Conservation (phyloP, 2,888 invertebrate species). For the Encarsia formosa region DNA sequence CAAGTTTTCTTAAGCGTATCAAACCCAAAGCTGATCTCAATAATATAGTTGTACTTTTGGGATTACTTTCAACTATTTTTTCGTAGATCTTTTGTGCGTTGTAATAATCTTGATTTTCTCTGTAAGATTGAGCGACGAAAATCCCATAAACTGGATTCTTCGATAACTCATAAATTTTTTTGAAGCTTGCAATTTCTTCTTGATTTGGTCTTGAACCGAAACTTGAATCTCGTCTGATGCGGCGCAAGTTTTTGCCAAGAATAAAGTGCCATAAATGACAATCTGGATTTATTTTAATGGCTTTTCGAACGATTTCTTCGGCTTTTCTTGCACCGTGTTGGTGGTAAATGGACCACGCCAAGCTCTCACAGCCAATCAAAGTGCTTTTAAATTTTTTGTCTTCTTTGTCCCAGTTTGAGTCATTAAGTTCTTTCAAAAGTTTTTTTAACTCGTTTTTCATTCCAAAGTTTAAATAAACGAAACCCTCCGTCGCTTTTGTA, state of each 20-base stretch:
- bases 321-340: neutral
- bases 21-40: constrained; percentile 14
- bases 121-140: constrained; percentile 15
- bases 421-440: neutral
- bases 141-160: constrained; percentile 5
- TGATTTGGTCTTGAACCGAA: neutral
- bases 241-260: constrained; percentile 15
- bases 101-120: neutral
- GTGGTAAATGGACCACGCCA: constrained; percentile 14
- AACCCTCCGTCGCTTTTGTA: neutral
- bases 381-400: constrained; percentile 7
- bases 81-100: constrained; percentile 11
- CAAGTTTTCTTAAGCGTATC: neutral
- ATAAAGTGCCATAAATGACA: constrained; percentile 10
- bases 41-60: constrained; percentile 1
- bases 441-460: neutral
- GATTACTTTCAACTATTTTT: neutral
- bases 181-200: constrained; percentile 5
- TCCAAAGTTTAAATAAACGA: neutral
- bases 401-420: neutral
- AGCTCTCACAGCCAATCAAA: constrained; percentile 3
- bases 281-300: constrained; percentile 3
- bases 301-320: neutral
- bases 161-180: neutral
- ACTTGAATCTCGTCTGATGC: constrained; percentile 6